These are phyloP conservation scores for Pipra filicauda DNA, from an alignment of 2,113 vertebrate species.

Conservation along the genomic window DNA sequence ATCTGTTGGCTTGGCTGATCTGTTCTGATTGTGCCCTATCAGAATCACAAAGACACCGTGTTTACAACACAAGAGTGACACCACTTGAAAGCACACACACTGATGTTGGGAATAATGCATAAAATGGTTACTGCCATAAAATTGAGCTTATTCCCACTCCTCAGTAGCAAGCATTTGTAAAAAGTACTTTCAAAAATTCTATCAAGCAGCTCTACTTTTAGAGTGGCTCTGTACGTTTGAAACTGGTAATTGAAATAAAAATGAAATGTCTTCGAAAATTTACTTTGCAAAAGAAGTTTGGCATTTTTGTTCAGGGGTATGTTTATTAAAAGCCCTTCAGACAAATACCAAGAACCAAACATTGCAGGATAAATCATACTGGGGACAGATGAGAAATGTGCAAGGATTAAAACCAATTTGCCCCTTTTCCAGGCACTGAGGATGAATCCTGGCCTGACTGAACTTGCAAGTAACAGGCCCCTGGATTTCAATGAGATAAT, in stretches of 20 bases:
- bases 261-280: not conserved
- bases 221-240: not conserved
- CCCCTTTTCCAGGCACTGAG: conserved; percentile 11
- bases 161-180: not conserved
- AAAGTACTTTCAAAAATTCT: not conserved
- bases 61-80: not conserved
- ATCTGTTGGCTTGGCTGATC: not conserved
- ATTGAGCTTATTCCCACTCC: not conserved
- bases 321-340: not conserved
- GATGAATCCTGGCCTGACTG: not conserved
- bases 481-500: conserved; percentile 54
- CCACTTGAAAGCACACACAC: not conserved
- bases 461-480: conserved; percentile 4
- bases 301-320: not conserved
- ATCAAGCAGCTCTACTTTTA: not conserved
- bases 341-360: not conserved
- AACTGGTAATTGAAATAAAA: not conserved
- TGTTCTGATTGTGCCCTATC: not conserved
- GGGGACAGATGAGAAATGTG: conserved; percentile 26
- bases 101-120: not conserved
- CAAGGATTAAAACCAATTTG: conserved; percentile 23
- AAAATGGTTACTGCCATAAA: not conserved
- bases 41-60: not conserved
- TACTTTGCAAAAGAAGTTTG: not conserved
- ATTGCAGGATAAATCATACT: conserved; percentile 6